Evolutionary conservation across 2,888 invertebrate species (phyloP).

Genomic region (Stomorhina lunata): DNA sequence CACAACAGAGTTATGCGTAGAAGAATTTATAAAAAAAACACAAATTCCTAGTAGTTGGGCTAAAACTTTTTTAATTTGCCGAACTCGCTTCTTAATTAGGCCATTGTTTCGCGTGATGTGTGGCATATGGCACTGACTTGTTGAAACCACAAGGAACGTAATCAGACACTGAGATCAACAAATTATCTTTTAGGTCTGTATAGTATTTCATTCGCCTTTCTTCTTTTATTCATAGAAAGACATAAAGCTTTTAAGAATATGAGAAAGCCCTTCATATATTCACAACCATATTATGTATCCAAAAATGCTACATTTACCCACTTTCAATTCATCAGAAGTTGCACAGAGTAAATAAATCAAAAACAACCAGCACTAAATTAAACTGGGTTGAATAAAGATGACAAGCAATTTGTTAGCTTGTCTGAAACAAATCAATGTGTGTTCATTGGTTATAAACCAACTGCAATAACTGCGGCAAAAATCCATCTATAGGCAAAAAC

Average conservation of each 20-base stretch:
- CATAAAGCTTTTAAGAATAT: conserved; percentile 1
- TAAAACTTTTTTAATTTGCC: too few relatives aligned
- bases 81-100: too few relatives aligned
- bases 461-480: conserved; percentile 16
- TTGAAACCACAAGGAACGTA: too few relatives aligned
- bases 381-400: background rate
- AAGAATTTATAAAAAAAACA: too few relatives aligned
- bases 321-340: background rate
- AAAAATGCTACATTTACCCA: background rate
- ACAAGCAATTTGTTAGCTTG: conserved; percentile 52
- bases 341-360: background rate
- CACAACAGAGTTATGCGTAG: too few relatives aligned
- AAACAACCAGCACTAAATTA: background rate
- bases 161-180: too few relatives aligned
- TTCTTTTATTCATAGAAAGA: background rate
- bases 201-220: background rate
- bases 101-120: too few relatives aligned
- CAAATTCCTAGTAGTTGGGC: too few relatives aligned
- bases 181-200: too few relatives aligned
- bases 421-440: conserved; percentile 13
- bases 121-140: too few relatives aligned
- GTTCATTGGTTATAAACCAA: conserved; percentile 16
- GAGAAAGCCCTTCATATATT: background rate
- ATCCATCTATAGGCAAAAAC: conserved; percentile 4
- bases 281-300: background rate